phyloP scores from a whole-genome alignment of 1,140 invertebrate genomes.

The Psilanteris sp. region DNA sequence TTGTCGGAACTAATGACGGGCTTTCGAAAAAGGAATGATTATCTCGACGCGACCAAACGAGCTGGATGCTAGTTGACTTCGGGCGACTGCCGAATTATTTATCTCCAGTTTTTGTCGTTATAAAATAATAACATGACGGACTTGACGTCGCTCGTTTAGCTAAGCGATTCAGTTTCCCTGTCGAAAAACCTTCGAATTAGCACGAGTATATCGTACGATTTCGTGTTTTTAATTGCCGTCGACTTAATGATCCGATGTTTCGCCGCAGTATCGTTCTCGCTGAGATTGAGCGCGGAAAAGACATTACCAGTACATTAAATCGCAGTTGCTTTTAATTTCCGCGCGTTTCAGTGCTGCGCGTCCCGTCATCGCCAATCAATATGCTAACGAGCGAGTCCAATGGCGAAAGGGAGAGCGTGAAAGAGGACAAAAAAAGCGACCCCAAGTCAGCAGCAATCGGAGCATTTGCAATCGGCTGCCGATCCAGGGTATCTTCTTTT shows the following conservation, averaged over 20 bases:
- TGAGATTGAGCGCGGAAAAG: conserved; percentile 13
- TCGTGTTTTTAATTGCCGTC: conserved; percentile 6
- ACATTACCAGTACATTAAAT: conserved; percentile 64
- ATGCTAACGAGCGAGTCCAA: conserved; percentile 76
- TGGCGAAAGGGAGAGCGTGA: conserved; percentile 48
- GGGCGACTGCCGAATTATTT: no score
- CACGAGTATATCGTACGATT: no score
- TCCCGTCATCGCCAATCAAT: conserved; percentile 79
- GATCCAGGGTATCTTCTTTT: conserved; percentile 69
- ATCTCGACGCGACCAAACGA: conserved; percentile 31
- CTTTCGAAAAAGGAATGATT: conserved; percentile 49
- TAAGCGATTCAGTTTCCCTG: no score
- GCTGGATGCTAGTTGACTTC: no score
- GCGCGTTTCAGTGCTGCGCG: conserved; percentile 62
- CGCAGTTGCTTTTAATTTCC: conserved; percentile 70
- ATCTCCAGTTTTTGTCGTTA: no score
- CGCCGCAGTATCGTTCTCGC: no score
- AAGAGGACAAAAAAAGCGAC: conserved; percentile 54
- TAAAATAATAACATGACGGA: no score
- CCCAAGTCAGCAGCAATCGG: conserved; percentile 67
- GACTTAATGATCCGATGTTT: no score
- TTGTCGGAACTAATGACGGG: conserved; percentile 54
- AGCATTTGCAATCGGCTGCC: conserved; percentile 68
- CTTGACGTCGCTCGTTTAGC: no score
- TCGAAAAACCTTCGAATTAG: conserved; percentile 1